Base-by-base conservation (phyloP, 1,140 invertebrate species). In the Drosophila elegans region DNA sequence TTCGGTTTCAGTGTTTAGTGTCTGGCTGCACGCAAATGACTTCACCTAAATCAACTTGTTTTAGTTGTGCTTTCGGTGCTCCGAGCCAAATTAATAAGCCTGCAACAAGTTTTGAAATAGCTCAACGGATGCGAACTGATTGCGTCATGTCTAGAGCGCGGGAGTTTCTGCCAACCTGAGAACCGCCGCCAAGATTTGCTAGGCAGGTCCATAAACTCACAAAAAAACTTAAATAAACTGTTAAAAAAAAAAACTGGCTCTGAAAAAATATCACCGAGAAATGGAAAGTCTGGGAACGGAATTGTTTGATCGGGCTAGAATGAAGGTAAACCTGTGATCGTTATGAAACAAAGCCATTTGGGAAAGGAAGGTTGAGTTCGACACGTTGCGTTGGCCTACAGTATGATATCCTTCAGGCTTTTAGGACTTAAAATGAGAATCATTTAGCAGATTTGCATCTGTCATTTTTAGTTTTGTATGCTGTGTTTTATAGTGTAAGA, bases 11-110 rank as follows among this genome's bases (percentile, higher is more conserved):
- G 48, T 78, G 54, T 79, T 68, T 74, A 44, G 59, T 82, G 49
- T 67, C 52, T 59, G 62, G 41, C 60, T 76, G 80, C 74, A 84
- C 77, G 82, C 82, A 86, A 85, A 85, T 86, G 83, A 85, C 82
- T 86, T 78, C 62, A 80, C 67, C 74, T 85, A 49, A 80, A 73
- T 77, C 77, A 84, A 85, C 76, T 85, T 84, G 68, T 86, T 81
- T 81, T 67, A 44, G 68, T 80, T 68, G 49, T 34, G 49, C 73
- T 67, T 54, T 74, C 48, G 80, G 68, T 64, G 79, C 74, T 69
- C 59, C 64, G 53, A 60, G 77, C 49, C 66, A 81, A 77, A 64
- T 77, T 67, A 81, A 81, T 81, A 81, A 76, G 67, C 64, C 66
- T 77, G 81, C 80, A 77, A 85, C 77, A 76, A 67, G 71, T 80